These are phyloP conservation scores for Cydia strobilella DNA, from an alignment of 1,140 invertebrate species.

Conservation along the genomic window DNA sequence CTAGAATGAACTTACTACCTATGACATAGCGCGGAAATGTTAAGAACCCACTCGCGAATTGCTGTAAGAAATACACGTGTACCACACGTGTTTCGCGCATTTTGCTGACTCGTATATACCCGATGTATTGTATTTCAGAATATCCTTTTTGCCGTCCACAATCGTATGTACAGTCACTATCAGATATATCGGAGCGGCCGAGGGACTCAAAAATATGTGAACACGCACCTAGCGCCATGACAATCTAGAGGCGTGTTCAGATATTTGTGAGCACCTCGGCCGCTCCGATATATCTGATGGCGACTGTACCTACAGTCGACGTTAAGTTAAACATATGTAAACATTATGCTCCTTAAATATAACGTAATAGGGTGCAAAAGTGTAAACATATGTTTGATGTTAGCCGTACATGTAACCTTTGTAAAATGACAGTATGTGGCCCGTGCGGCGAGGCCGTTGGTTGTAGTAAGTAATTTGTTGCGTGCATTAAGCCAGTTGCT, in stretches of 20 bases:
- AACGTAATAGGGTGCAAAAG: not conserved
- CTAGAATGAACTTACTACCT: not conserved
- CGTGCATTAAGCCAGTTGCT: conserved; percentile 46
- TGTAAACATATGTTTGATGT: not conserved
- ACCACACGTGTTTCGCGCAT: not conserved
- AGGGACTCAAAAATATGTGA: no score
- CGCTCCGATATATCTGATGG: no score
- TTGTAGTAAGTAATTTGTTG: conserved; percentile 44
- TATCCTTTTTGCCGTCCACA: not conserved
- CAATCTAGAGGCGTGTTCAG: no score
- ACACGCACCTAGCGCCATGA: no score
- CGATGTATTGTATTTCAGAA: not conserved
- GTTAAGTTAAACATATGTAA: not conserved
- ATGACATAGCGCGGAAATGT: not conserved
- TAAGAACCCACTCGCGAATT: not conserved
- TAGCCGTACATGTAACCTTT: not conserved
- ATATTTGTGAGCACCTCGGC: no score
- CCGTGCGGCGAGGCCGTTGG: conserved; percentile 22
- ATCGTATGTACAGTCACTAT: not conserved
- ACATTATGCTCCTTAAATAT: not conserved
- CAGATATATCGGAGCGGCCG: no score
- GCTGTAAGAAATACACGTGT: not conserved
- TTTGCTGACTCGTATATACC: not conserved
- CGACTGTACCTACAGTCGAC: not conserved
- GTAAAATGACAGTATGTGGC: not conserved